These are phyloP conservation scores for Tarsius wallacei DNA, from an alignment of 2,797 vertebrate species.

Conservation along the genomic window DNA sequence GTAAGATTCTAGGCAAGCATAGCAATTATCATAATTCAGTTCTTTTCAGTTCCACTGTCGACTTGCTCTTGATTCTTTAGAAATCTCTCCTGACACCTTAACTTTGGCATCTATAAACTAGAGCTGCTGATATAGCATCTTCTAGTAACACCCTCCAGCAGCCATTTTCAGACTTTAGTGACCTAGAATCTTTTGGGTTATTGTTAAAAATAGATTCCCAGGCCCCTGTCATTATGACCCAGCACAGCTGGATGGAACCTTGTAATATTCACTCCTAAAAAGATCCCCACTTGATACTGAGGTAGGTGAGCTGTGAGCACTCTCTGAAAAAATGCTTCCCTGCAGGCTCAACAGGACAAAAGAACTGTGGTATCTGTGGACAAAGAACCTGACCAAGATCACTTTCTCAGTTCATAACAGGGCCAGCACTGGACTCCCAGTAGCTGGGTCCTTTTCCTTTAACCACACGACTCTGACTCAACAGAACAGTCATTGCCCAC, in stretches of 20 bases:
- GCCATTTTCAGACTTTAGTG: not conserved
- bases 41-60: not conserved
- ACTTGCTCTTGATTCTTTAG: conserved; percentile 40
- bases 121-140: not conserved
- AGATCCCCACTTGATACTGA: not conserved
- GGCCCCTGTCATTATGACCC: not conserved
- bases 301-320: not conserved
- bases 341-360: not conserved
- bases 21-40: not conserved
- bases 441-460: not conserved
- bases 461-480: not conserved
- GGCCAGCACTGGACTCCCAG: not conserved
- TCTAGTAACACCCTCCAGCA: not conserved
- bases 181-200: not conserved
- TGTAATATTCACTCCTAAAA: not conserved
- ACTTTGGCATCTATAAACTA: not conserved
- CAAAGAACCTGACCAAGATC: not conserved
- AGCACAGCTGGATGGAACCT: not conserved
- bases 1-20: not conserved
- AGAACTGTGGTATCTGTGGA: not conserved
- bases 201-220: not conserved
- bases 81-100: not conserved
- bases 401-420: not conserved
- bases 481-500: not conserved
- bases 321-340: not conserved